Evolutionary conservation across 2,797 vertebrate genomes (phyloP).

Genomic region (Hyperoplus lanceolatus): DNA sequence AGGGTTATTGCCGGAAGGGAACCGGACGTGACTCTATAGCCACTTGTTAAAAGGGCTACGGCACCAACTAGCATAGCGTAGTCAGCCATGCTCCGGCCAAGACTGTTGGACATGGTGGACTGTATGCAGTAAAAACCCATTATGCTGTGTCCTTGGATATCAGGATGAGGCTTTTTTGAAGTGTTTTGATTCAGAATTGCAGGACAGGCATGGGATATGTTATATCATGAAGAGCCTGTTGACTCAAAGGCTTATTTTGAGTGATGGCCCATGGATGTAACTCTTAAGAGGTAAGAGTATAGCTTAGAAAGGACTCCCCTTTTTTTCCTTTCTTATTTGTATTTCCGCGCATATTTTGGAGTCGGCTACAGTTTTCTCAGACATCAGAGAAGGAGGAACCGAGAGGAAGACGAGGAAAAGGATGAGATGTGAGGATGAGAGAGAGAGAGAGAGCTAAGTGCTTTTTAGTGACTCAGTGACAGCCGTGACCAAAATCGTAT

Average conservation of each 20-base stretch:
- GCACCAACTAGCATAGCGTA: no score
- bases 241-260: constrained; percentile 15
- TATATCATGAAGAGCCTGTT: constrained; percentile 1
- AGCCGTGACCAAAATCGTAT: constrained; percentile 79
- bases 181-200: not conserved
- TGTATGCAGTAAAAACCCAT: not conserved
- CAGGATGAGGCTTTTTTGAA: constrained; percentile 14
- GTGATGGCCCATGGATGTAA: not conserved
- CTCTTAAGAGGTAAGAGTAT: not conserved
- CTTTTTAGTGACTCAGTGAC: constrained; percentile 77
- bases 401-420: constrained; percentile 23
- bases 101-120: not conserved
- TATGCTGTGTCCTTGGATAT: constrained; percentile 11
- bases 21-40: no score
- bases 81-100: no score
- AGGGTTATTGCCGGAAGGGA: no score
- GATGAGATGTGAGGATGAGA: constrained; percentile 58
- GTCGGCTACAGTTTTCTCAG: constrained; percentile 9
- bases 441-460: constrained; percentile 55
- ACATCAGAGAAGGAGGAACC: constrained; percentile 6
- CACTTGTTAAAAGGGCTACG: no score
- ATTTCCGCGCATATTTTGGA: constrained; percentile 4
- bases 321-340: not conserved
- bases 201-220: not conserved
- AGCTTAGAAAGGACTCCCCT: not conserved